A percentile compares a stretch with the other conserved stretches of the same genome.
Conservation (phyloP, 2,113 vertebrate genomes). For the Ardeotis arabs region DNA sequence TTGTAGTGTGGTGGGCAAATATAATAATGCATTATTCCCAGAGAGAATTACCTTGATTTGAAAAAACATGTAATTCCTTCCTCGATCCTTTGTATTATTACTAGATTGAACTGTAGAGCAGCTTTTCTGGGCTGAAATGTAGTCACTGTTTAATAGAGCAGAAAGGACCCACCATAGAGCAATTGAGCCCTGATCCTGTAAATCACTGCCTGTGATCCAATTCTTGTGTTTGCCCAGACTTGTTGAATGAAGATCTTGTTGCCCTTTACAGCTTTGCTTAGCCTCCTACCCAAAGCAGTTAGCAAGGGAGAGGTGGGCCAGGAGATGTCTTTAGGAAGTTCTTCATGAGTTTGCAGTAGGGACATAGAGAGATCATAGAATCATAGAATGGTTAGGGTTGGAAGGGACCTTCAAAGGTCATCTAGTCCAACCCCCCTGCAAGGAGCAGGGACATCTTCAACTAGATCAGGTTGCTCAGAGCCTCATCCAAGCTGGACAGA, state of each 20-base stretch:
- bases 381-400: no score
- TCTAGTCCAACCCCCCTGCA: no score
- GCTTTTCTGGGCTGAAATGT: neutral
- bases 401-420: no score
- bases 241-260: neutral
- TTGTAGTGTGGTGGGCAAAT: neutral
- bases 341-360: neutral
- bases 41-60: neutral
- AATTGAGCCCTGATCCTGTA: neutral
- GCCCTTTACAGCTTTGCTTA: neutral
- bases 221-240: neutral
- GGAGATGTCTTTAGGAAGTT: neutral
- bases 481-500: neutral
- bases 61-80: neutral
- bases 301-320: neutral
- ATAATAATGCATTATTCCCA: neutral
- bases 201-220: neutral
- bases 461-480: no score
- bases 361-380: no score
- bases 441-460: no score
- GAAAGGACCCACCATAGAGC: neutral
- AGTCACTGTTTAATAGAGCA: neutral
- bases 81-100: neutral
- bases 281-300: neutral
- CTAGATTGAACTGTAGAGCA: neutral